Evolutionary conservation across 2,797 vertebrate genomes (phyloP).

Genomic region (Adrianichthys oophorus): DNA sequence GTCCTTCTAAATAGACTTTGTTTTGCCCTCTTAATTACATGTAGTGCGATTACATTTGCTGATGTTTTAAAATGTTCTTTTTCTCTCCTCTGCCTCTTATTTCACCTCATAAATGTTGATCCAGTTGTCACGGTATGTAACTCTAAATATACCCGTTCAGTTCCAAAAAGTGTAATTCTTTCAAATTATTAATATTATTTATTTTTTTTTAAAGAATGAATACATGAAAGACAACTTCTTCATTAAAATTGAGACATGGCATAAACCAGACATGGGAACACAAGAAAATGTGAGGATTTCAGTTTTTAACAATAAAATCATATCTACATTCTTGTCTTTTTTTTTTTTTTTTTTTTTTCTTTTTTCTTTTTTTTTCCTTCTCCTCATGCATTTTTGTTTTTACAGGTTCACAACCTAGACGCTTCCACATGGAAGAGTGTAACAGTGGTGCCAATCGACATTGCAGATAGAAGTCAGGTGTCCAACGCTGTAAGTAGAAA

Average conservation of each 20-base stretch:
- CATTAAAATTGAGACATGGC: conserved; percentile 97
- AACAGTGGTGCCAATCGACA: conserved; percentile 88
- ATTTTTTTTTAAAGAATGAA: conserved; percentile 82
- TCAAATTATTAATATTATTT: neutral
- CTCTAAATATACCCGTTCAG: neutral
- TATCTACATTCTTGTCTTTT: neutral
- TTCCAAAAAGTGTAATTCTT: too few species aligned
- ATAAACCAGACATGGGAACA: conserved; percentile 91
- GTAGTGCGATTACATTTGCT: neutral
- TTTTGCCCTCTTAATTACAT: neutral
- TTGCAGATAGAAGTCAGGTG: conserved; percentile 88
- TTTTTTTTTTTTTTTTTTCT: neutral
- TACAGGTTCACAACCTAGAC: conserved; percentile 90
- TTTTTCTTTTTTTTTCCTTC: neutral
- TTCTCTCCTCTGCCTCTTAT: conserved; percentile 10
- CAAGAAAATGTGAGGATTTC: conserved; percentile 86
- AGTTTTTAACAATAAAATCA: neutral
- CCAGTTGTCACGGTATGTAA: conserved; percentile 92
- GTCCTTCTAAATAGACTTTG: neutral
- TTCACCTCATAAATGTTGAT: conserved; percentile 2
- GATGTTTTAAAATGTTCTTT: neutral
- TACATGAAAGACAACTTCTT: conserved; percentile 95
- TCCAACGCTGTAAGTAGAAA: conserved; percentile 83
- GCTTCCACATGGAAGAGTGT: conserved; percentile 83
- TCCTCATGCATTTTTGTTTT: neutral